phyloP scores from a whole-genome alignment of 2,113 vertebrate genomes.

The Rhea americana region DNA sequence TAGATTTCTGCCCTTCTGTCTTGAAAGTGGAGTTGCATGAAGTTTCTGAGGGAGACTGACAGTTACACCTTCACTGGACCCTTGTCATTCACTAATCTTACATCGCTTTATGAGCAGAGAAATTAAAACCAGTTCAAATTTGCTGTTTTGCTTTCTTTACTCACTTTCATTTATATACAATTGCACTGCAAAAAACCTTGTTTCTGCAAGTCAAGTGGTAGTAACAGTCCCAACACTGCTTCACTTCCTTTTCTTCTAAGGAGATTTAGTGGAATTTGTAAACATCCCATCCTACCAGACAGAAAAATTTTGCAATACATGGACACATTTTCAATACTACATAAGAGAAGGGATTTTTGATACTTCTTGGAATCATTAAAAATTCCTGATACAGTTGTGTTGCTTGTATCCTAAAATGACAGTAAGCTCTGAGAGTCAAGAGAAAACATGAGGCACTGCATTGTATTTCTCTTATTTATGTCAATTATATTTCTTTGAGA shows the following conservation, averaged over 20 bases:
- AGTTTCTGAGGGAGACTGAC: not conserved
- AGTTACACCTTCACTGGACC: not conserved
- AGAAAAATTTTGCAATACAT: not conserved
- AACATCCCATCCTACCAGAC: not conserved
- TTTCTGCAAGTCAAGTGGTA: not conserved
- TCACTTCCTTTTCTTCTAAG: not conserved
- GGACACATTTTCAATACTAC: not conserved
- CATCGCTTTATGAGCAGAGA: not conserved
- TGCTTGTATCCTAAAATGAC: not conserved
- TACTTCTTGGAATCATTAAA: not conserved
- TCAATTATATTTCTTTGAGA: not conserved
- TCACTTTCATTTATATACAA: not conserved
- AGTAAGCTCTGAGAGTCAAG: not conserved
- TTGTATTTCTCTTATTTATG: not conserved
- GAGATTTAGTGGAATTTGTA: not conserved
- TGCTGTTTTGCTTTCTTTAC: not conserved
- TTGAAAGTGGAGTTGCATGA: not conserved
- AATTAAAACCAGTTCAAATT: not conserved
- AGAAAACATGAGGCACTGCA: not conserved
- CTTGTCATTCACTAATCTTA: not conserved
- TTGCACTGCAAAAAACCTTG: not conserved
- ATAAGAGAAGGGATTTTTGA: not conserved
- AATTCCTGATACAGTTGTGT: not conserved
- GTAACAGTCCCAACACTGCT: not conserved
- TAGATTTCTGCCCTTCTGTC: not conserved